Evolutionary conservation across 2,888 invertebrate species (phyloP).

Genomic region (Plebejus anna): DNA sequence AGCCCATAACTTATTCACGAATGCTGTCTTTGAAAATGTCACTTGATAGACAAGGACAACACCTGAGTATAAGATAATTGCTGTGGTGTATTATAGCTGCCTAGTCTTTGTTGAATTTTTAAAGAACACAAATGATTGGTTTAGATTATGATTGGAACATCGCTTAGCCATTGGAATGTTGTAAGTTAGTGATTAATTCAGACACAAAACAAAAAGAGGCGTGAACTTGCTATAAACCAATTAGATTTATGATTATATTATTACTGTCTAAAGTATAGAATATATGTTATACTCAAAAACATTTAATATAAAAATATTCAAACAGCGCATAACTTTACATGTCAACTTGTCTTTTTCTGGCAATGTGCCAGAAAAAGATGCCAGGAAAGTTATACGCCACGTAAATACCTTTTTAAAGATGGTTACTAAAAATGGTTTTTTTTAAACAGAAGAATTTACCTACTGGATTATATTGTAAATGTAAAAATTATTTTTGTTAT

Average conservation of each 20-base stretch:
- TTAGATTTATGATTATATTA: conserved; percentile 1
- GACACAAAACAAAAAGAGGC: neutral
- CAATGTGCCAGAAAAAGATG: neutral
- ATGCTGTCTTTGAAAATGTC: neutral
- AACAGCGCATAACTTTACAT: neutral
- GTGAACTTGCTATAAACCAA: neutral
- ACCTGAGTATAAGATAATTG: too few species aligned
- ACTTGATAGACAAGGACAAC: neutral
- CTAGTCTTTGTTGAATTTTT: neutral
- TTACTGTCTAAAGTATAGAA: neutral
- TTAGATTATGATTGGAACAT: neutral
- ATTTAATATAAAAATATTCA: neutral
- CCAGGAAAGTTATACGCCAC: neutral
- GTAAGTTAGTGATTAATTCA: conserved; percentile 1
- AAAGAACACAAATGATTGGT: neutral
- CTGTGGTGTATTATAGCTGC: neutral
- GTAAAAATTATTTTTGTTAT: neutral
- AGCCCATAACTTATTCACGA: neutral
- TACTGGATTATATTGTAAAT: neutral
- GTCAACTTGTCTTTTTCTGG: neutral
- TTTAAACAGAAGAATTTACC: neutral
- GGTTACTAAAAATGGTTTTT: neutral
- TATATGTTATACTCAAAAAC: neutral
- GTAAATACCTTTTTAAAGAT: neutral
- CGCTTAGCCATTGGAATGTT: conserved; percentile 6